Percentiles rank a stretch among this genome's conserved stretches.
Evolutionary conservation across 2,113 vertebrate genomes (phyloP).

Genomic region (Pyxicephalus adspersus): DNA sequence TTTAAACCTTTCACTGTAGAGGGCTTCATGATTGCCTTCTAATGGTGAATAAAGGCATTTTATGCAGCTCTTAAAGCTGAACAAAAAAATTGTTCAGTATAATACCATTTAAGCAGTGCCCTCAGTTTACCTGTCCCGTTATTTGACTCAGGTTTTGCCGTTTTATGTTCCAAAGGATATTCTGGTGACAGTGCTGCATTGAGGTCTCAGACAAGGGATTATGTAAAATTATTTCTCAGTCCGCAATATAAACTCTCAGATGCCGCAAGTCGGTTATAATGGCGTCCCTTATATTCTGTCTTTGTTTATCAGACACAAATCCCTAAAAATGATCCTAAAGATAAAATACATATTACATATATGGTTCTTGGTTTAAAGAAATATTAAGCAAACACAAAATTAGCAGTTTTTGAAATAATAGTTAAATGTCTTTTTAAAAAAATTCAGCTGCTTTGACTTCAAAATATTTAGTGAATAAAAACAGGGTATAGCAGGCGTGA

Average conservation of each 20-base stretch:
- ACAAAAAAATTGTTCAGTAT: conserved; percentile 1
- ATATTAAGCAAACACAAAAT: too few species aligned
- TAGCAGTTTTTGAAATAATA: too few species aligned
- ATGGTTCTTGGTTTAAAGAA: too few species aligned
- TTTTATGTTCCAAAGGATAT: background rate
- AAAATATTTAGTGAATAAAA: too few species aligned
- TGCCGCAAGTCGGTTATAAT: background rate
- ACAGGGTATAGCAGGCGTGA: too few species aligned
- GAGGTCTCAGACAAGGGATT: background rate
- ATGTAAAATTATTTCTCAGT: background rate
- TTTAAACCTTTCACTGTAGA: background rate
- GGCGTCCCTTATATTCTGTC: background rate
- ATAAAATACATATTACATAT: too few species aligned
- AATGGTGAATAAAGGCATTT: background rate
- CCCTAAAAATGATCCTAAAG: background rate
- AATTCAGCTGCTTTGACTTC: too few species aligned
- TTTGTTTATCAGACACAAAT: background rate
- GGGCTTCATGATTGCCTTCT: background rate
- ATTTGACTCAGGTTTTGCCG: conserved; percentile 37
- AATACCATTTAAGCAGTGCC: background rate
- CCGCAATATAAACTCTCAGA: background rate
- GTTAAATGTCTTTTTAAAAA: too few species aligned
- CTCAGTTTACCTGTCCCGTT: background rate
- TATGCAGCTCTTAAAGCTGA: background rate
- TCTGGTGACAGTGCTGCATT: background rate